These are phyloP conservation scores for Neodontobutis hainanensis DNA, from an alignment of 2,113 vertebrate genomes.

Conservation along the genomic window DNA sequence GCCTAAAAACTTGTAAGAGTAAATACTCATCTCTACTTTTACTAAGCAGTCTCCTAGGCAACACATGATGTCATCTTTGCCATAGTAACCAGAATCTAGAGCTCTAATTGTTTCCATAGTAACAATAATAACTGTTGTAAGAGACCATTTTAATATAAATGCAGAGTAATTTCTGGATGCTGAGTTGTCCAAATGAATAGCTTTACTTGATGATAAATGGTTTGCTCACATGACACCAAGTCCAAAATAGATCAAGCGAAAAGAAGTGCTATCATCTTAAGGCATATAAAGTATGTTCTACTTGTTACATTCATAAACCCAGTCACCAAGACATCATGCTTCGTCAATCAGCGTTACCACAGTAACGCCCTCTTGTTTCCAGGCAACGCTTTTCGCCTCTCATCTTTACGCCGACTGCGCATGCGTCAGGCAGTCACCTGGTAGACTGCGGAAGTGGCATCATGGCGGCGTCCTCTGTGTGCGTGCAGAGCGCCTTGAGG, in stretches of 20 bases:
- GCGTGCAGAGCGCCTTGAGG: constrained; percentile 54
- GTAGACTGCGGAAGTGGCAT: constrained; percentile 22
- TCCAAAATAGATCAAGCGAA: not conserved
- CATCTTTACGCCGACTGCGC: constrained; percentile 30
- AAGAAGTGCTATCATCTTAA: no score
- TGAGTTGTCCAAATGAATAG: not conserved
- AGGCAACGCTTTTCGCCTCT: constrained; percentile 54
- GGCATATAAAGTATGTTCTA: not conserved
- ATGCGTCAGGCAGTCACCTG: constrained; percentile 53
- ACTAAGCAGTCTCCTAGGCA: constrained; percentile 55
- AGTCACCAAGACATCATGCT: not conserved
- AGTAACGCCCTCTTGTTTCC: constrained; percentile 65
- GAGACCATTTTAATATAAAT: not conserved
- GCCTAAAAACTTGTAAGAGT: constrained; percentile 55
- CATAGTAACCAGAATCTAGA: constrained; percentile 70
- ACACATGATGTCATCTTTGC: constrained; percentile 60
- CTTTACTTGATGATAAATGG: no score
- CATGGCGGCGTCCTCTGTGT: constrained; percentile 78
- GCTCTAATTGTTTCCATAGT: constrained; percentile 71
- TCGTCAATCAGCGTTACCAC: constrained; percentile 34
- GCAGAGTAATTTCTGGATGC: not conserved
- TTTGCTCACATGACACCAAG: no score
- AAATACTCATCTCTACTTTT: constrained; percentile 38
- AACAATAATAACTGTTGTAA: constrained; percentile 53
- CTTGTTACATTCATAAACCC: not conserved